Evolutionary conservation across 2,888 invertebrate genomes (phyloP), one percentile per base, ranked within the genome.

Genomic region (Tribolium freemani): DNA sequence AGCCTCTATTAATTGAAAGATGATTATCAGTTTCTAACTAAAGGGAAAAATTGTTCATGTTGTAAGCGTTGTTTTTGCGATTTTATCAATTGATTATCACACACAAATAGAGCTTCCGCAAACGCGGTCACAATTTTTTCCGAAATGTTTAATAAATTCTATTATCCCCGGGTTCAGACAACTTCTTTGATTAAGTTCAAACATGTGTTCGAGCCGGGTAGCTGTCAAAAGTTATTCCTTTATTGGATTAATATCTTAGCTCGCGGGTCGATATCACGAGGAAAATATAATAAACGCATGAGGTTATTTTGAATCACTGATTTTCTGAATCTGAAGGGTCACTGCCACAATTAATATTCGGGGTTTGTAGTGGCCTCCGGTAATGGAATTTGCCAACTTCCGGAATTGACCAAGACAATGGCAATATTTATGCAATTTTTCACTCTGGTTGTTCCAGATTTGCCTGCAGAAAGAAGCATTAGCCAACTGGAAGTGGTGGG

Each of bases 401-500:
- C 1, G 8, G 38, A 8, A 38, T 38, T 38, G 8, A n/a, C 9
- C 38, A 38, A 38, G 31, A 38, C 6, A 38, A 8, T 38, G 9
- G 3, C 6, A 38, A 8, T 38, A 38, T 38, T 38, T 38, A 6
- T 8, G 26, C 76, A 26, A 26, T 26, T 26, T 26, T 26, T 26
- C 26, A 3, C 26, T 26, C 26, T 26, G 26, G 76, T 82, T 80
- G 74, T 90, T 90, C 61, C 90, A 95, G 96, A 93, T 87, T 91
- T 95, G 85, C 92, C 94, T 69, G 38, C 38, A 9, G 91, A 92
- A 83, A 93, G 92, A 86, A 92, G 92, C 80, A 91, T 95, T 80
- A 92, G 93, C 75, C 94, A 95, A 84, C 89, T 95, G 87, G 95
- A 95, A 87, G 93, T 96, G 84, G 93, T 93, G 78, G 93, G 93